Evolutionary conservation across 2,797 vertebrate species (phyloP).

Genomic region (Gymnodraco acuticeps): DNA sequence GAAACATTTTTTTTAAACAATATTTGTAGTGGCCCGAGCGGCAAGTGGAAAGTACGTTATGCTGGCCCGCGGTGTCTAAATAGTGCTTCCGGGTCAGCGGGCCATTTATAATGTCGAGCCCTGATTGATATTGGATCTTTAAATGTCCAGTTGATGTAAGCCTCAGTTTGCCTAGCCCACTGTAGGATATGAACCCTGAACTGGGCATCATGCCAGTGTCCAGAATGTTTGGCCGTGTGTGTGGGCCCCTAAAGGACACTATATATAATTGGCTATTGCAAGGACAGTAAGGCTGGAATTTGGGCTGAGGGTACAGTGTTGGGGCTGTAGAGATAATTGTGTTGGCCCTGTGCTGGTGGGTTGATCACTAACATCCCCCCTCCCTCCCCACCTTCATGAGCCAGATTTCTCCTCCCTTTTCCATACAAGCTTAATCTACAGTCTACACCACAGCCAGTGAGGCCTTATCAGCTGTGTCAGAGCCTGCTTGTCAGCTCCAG

Average conservation of each 20-base stretch:
- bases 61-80: too few relatives aligned
- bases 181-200: constrained; percentile 13
- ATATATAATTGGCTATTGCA: constrained; percentile 41
- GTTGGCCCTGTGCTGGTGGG: constrained; percentile 26
- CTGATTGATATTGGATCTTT: constrained; percentile 1
- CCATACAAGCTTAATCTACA: constrained; percentile 70
- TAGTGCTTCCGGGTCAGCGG: too few relatives aligned
- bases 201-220: constrained; percentile 20
- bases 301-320: constrained; percentile 23
- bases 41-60: too few relatives aligned
- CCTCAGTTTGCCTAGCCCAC: background rate
- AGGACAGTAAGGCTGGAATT: constrained; percentile 34
- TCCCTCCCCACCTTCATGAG: constrained; percentile 33
- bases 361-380: constrained; percentile 44
- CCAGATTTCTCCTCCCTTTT: constrained; percentile 58
- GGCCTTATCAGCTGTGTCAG: constrained; percentile 66
- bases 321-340: constrained; percentile 53
- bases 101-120: too few relatives aligned
- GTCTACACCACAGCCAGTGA: constrained; percentile 49
- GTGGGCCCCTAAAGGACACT: constrained; percentile 24
- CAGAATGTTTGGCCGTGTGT: constrained; percentile 15
- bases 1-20: too few relatives aligned
- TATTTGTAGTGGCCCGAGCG: too few relatives aligned
- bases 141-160: constrained; percentile 2
- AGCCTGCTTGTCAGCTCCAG: constrained; percentile 49